Percentiles rank a stretch among this genome's conserved stretches.
phyloP scores from a whole-genome alignment of 2,797 vertebrate species.

The Limnodromus scolopaceus region DNA sequence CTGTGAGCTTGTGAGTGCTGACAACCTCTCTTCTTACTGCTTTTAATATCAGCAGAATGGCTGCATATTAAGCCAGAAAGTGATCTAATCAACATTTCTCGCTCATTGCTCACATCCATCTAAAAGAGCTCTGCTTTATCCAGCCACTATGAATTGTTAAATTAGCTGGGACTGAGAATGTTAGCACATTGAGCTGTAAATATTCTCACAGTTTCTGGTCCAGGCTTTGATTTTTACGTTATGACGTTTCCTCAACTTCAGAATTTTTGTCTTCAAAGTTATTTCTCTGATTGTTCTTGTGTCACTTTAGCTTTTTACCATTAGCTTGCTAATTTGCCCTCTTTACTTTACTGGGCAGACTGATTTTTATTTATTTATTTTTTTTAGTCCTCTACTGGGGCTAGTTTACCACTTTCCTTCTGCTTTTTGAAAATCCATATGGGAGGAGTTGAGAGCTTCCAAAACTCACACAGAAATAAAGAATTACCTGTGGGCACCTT shows the following conservation, averaged over 20 bases:
- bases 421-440: neutral
- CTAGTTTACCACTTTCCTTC: neutral
- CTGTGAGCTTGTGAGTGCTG: conserved; percentile 40
- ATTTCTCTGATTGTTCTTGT: neutral
- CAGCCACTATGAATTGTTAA: conserved; percentile 28
- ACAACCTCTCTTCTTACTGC: conserved; percentile 37
- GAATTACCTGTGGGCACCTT: conserved; percentile 3
- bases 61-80: conserved; percentile 64
- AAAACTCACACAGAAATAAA: neutral
- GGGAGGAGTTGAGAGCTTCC: neutral
- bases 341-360: neutral
- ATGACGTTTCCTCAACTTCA: neutral
- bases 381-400: neutral
- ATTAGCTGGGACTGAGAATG: conserved; percentile 37
- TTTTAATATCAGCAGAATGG: conserved; percentile 59
- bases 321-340: neutral
- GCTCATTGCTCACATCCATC: conserved; percentile 50
- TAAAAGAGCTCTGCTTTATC: conserved; percentile 26
- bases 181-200: conserved; percentile 50
- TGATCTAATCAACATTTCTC: conserved; percentile 62
- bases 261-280: conserved; percentile 45
- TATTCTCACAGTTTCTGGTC: conserved; percentile 17
- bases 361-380: neutral
- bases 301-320: neutral
- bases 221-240: conserved; percentile 25